Evolutionary conservation across 2,113 vertebrate species (phyloP).

Genomic region (Cairina moschata): DNA sequence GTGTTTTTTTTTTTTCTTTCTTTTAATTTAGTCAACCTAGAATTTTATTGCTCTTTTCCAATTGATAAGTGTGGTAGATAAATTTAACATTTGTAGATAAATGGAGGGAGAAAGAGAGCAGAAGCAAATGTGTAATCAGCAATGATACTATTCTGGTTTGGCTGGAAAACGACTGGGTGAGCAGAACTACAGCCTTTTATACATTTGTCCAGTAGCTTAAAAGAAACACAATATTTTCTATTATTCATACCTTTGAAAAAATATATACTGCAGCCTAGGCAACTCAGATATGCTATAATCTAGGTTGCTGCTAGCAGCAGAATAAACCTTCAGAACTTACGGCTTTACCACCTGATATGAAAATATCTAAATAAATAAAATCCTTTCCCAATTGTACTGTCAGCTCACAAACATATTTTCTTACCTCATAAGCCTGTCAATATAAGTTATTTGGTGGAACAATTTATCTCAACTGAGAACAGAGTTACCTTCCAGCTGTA

Average conservation of each 20-base stretch:
- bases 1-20: background rate
- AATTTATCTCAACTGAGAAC: slow-evolving; percentile 55
- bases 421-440: slow-evolving; percentile 38
- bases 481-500: slow-evolving; percentile 24
- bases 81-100: background rate
- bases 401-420: slow-evolving; percentile 24
- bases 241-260: background rate
- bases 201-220: background rate
- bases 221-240: slow-evolving; percentile 1
- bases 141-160: background rate
- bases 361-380: slow-evolving; percentile 59
- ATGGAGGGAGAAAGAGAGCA: background rate
- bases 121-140: background rate
- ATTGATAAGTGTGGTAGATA: background rate
- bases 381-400: background rate
- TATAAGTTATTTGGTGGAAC: slow-evolving; percentile 40
- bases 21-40: background rate
- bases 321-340: background rate
- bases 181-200: background rate
- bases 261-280: background rate
- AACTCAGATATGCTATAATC: background rate
- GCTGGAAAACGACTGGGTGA: background rate
- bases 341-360: background rate
- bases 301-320: background rate
- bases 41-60: background rate